A percentile compares a stretch with the other conserved stretches of the same genome.
phyloP scores from a whole-genome alignment of 1,140 invertebrate species.

The Diploscapter pachys region DNA sequence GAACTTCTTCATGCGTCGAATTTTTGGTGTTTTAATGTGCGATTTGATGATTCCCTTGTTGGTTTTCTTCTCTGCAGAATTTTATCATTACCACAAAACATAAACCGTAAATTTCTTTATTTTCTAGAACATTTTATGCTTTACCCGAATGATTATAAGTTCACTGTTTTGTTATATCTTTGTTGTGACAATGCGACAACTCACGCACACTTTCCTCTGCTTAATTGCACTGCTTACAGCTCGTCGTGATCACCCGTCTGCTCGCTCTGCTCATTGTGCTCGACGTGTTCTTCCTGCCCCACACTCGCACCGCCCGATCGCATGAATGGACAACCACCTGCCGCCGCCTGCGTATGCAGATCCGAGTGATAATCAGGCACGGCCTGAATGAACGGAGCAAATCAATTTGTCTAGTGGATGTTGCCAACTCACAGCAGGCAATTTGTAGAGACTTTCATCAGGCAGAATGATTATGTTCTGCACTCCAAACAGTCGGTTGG shows the following conservation, averaged over 20 bases:
- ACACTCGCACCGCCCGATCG: slow-evolving; percentile 13
- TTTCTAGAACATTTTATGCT: slow-evolving; percentile 5
- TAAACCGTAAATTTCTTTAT: too few species aligned
- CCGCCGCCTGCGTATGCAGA: not conserved
- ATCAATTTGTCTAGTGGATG: not conserved
- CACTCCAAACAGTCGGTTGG: slow-evolving; percentile 21
- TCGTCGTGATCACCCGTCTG: slow-evolving; percentile 7
- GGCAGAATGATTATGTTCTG: slow-evolving; percentile 26
- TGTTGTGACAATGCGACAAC: not conserved
- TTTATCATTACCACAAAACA: too few species aligned
- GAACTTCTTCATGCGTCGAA: not conserved
- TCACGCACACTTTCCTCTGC: not conserved
- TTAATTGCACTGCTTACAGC: not conserved
- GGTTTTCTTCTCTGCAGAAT: not conserved
- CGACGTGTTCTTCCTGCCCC: not conserved
- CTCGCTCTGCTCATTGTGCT: not conserved
- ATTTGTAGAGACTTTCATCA: slow-evolving; percentile 21
- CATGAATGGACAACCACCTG: slow-evolving; percentile 35
- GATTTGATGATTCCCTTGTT: not conserved
- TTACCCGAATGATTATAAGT: not conserved
- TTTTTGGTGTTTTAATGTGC: not conserved
- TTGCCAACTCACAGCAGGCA: not conserved
- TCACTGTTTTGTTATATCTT: not conserved
- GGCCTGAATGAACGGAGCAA: not conserved
- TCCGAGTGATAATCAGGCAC: slow-evolving; percentile 4